Conservation (phyloP, 2,113 vertebrate genomes). For the Cheilinus undulatus region DNA sequence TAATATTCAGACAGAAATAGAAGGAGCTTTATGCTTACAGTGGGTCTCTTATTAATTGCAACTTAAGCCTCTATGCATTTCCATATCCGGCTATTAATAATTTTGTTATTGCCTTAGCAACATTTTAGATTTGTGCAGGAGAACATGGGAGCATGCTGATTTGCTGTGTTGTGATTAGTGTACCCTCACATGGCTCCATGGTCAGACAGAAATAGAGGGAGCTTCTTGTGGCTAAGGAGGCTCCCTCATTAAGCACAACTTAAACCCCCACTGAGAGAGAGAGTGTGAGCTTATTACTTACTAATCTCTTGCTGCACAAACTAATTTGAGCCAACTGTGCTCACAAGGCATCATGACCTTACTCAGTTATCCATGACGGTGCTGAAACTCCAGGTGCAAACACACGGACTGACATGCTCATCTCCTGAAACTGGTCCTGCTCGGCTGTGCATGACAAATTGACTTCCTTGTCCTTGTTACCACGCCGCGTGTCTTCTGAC, state of each 20-base stretch:
- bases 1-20: slow-evolving; percentile 45
- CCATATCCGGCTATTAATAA: too few species aligned
- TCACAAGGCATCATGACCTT: background rate
- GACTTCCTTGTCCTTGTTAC: background rate
- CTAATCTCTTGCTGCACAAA: slow-evolving; percentile 40
- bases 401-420: background rate
- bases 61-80: slow-evolving; percentile 26
- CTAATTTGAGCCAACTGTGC: background rate
- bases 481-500: background rate
- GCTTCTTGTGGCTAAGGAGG: slow-evolving; percentile 35
- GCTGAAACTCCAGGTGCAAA: slow-evolving; percentile 1
- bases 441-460: background rate
- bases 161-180: background rate
- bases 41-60: slow-evolving; percentile 41
- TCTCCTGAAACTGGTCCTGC: background rate
- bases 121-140: too few species aligned
- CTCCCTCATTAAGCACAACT: slow-evolving; percentile 42
- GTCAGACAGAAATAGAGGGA: slow-evolving; percentile 49
- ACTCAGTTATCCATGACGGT: background rate
- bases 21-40: slow-evolving; percentile 37
- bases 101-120: too few species aligned
- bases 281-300: slow-evolving; percentile 56
- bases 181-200: slow-evolving; percentile 7
- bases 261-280: slow-evolving; percentile 6
- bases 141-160: too few species aligned